Conservation (phyloP, 2,888 invertebrate genomes). For the Thereva unica region DNA sequence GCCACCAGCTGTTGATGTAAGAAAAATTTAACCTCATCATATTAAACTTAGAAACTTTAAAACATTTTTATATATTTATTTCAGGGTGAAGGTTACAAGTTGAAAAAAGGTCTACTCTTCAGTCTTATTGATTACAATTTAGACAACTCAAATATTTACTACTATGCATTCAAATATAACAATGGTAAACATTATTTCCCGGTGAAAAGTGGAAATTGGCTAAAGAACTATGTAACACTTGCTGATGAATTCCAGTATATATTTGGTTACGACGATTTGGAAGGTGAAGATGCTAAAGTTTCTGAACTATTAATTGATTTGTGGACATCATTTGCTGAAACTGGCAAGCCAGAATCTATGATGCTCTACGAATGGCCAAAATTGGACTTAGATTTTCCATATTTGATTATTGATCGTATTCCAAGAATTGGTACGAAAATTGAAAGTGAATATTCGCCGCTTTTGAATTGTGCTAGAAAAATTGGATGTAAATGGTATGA, state of each 20-base stretch:
- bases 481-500: no score
- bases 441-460: no score
- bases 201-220: conserved; percentile 46
- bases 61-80: neutral
- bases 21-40: neutral
- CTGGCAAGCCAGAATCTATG: conserved; percentile 50
- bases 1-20: conserved; percentile 4
- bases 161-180: conserved; percentile 55
- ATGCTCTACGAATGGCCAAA: no score
- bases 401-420: no score
- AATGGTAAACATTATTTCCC: conserved; percentile 43
- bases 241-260: conserved; percentile 61
- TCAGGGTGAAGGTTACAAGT: neutral
- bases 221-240: conserved; percentile 55
- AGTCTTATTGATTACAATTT: neutral
- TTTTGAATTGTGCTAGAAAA: no score
- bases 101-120: conserved; percentile 1
- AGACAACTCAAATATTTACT: conserved; percentile 43
- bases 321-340: conserved; percentile 56
- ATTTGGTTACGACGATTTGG: conserved; percentile 36
- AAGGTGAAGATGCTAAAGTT: conserved; percentile 52
- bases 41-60: neutral
- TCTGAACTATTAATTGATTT: conserved; percentile 58
- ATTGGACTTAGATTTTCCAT: no score
- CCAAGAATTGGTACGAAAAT: no score